phyloP scores from a whole-genome alignment of 2,797 vertebrate species.

The Schizothorax lantsangensis region DNA sequence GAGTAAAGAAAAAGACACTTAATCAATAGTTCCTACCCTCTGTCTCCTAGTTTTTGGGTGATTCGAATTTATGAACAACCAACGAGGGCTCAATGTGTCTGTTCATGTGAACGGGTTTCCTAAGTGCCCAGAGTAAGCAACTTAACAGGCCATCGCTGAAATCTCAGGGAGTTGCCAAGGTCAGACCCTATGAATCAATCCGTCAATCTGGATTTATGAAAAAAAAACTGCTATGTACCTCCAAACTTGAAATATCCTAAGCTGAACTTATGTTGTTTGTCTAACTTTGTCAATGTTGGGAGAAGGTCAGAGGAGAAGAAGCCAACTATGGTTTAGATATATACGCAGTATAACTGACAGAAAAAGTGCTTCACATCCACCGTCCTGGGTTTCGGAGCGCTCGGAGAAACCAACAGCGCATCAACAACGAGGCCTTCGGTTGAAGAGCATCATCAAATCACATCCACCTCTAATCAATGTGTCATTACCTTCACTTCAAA shows the following conservation, averaged over 20 bases:
- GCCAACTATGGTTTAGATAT: background rate
- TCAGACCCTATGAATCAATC: constrained; percentile 23
- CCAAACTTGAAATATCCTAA: background rate
- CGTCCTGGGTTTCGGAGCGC: background rate
- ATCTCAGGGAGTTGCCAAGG: background rate
- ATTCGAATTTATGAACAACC: constrained; percentile 33
- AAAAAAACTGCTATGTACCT: background rate
- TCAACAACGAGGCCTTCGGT: constrained; percentile 8
- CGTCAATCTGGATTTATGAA: background rate
- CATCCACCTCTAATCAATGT: constrained; percentile 26
- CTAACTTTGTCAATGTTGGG: background rate
- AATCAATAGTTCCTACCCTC: constrained; percentile 57
- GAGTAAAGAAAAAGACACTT: constrained; percentile 19
- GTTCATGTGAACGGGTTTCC: constrained; percentile 10
- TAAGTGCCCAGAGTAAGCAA: constrained; percentile 6
- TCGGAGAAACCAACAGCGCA: background rate
- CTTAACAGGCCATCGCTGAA: background rate
- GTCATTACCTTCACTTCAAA: constrained; percentile 40
- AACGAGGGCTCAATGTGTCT: background rate
- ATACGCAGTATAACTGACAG: constrained; percentile 4
- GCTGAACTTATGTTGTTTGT: background rate
- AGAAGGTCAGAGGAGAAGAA: background rate
- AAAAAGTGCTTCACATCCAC: background rate
- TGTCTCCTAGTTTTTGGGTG: background rate
- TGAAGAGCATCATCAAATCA: constrained; percentile 37